Evolutionary conservation across 2,888 invertebrate genomes (phyloP).

Genomic region (Mythimna ferrago): DNA sequence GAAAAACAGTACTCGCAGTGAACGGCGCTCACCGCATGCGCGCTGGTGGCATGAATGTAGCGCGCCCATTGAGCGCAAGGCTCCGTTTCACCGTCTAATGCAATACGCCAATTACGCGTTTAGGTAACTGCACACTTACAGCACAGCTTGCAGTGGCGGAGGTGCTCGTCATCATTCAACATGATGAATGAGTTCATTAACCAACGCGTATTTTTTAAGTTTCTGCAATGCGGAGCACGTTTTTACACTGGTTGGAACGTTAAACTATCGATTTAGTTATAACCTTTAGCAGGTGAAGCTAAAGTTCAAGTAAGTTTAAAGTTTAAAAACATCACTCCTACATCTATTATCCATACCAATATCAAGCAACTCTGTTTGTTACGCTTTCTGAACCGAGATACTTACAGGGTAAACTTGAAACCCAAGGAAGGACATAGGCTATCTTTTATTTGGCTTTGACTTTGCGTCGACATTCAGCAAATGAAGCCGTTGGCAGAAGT

Average conservation of each 20-base stretch:
- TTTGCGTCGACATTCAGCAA: too few relatives aligned
- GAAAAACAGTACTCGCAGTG: constrained; percentile 71
- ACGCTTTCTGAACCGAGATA: too few relatives aligned
- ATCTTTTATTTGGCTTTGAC: too few relatives aligned
- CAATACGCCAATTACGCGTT: constrained; percentile 76
- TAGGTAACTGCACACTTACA: constrained; percentile 70
- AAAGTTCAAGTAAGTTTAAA: constrained; percentile 10
- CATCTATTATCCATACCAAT: neutral
- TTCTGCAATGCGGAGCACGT: constrained; percentile 61
- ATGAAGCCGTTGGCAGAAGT: too few relatives aligned
- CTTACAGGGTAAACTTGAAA: too few relatives aligned
- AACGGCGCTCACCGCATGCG: constrained; percentile 75
- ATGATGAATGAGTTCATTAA: constrained; percentile 83
- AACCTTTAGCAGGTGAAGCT: constrained; percentile 13
- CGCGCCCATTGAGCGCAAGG: constrained; percentile 78
- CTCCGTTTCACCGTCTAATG: constrained; percentile 74
- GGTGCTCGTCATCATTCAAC: constrained; percentile 68
- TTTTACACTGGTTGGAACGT: constrained; percentile 25
- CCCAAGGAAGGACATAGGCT: too few relatives aligned
- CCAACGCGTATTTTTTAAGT: constrained; percentile 69
- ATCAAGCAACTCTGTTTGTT: too few relatives aligned
- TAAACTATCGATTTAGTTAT: constrained; percentile 26
- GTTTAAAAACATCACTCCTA: neutral
- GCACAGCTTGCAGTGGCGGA: constrained; percentile 44
- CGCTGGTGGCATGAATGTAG: constrained; percentile 82